A percentile compares a stretch with the other conserved stretches of the same genome.
Evolutionary conservation across 2,888 invertebrate species (phyloP).

Genomic region (Spodoptera littoralis): DNA sequence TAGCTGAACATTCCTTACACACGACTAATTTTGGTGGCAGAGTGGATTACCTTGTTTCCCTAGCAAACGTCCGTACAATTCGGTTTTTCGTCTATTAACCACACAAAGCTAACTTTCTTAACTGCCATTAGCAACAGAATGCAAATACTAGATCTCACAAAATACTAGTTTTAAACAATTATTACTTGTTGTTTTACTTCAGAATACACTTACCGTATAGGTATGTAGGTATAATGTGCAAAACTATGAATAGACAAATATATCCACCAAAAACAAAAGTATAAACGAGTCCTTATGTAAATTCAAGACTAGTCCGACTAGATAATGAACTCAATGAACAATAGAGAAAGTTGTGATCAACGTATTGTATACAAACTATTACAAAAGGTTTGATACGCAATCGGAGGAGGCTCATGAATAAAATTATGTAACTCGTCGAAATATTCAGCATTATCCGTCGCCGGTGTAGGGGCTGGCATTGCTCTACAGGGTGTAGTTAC

Average conservation of each 20-base stretch:
- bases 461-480: constrained; percentile 74
- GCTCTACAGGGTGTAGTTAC: constrained; percentile 85
- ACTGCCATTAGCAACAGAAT: neutral
- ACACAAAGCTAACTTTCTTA: constrained; percentile 7
- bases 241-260: no score
- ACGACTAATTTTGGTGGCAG: constrained; percentile 26
- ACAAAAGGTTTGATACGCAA: constrained; percentile 71
- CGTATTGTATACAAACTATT: constrained; percentile 63
- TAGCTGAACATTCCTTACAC: constrained; percentile 10
- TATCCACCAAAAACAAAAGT: no score
- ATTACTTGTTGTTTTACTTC: no score
- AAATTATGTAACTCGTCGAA: constrained; percentile 82
- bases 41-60: constrained; percentile 39
- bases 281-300: neutral
- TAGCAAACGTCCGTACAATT: constrained; percentile 27
- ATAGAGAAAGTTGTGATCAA: constrained; percentile 48
- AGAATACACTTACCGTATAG: no score
- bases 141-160: neutral
- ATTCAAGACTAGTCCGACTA: constrained; percentile 1
- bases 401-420: constrained; percentile 81
- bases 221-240: no score
- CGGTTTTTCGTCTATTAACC: constrained; percentile 14
- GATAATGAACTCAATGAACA: constrained; percentile 13
- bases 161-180: neutral
- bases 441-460: constrained; percentile 81